phyloP scores from a whole-genome alignment of 2,888 invertebrate species.

The Cotesia congregata region DNA sequence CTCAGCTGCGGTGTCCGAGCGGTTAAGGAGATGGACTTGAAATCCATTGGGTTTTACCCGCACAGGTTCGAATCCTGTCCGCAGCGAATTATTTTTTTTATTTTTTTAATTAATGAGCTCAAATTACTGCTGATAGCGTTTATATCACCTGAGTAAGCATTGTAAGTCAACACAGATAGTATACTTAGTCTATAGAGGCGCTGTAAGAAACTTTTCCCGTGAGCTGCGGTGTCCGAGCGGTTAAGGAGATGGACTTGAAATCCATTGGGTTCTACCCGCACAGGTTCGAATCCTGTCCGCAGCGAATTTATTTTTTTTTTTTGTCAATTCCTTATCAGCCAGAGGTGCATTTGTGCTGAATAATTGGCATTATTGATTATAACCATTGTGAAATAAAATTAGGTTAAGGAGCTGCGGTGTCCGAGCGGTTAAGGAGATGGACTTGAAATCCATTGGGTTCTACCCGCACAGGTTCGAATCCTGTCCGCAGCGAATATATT shows the following conservation, averaged over 20 bases:
- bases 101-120: conserved; percentile 11
- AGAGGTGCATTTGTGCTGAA: too few species aligned
- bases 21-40: conserved; percentile 71
- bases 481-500: conserved; percentile 66
- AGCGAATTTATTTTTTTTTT: conserved; percentile 54
- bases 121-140: neutral
- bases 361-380: too few species aligned
- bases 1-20: conserved; percentile 57
- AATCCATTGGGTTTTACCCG: conserved; percentile 70
- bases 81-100: conserved; percentile 65
- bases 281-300: conserved; percentile 71
- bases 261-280: conserved; percentile 70
- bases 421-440: conserved; percentile 71
- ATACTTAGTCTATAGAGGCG: too few species aligned
- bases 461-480: conserved; percentile 71
- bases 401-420: conserved; percentile 64
- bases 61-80: conserved; percentile 71
- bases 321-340: too few species aligned
- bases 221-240: conserved; percentile 61
- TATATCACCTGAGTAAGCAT: too few species aligned
- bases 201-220: too few species aligned
- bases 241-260: conserved; percentile 71
- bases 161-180: too few species aligned
- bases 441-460: conserved; percentile 70
- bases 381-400: too few species aligned